Conservation (phyloP, 2,113 vertebrate species). For the Stictonetta naevosa region DNA sequence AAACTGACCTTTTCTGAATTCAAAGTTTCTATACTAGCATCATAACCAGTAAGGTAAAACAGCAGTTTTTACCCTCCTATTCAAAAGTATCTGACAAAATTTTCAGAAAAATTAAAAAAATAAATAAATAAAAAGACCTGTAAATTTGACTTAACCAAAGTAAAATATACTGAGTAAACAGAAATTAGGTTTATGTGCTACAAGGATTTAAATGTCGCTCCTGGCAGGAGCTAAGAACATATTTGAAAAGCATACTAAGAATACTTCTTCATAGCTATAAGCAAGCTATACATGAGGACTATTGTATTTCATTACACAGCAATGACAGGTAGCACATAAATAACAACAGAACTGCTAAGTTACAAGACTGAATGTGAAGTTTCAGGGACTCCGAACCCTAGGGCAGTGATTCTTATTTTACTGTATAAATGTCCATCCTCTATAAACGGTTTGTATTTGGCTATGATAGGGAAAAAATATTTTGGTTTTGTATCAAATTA, state of each 20-base stretch:
- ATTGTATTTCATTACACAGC: not conserved
- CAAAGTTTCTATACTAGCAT: not conserved
- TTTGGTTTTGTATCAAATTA: not conserved
- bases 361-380: not conserved
- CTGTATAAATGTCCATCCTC: not conserved
- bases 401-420: not conserved
- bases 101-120: not conserved
- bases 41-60: not conserved
- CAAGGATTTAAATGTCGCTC: not conserved
- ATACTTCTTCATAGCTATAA: accelerated
- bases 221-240: not conserved
- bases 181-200: not conserved
- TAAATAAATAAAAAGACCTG: not conserved
- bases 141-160: not conserved
- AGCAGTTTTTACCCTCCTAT: not conserved
- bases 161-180: not conserved
- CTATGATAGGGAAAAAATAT: not conserved
- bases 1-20: not conserved
- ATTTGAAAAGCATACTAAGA: not conserved
- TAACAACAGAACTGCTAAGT: not conserved
- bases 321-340: not conserved
- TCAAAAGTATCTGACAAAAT: not conserved
- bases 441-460: not conserved
- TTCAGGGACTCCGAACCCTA: not conserved
- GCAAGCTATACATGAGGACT: not conserved